Evolutionary conservation across 2,888 invertebrate genomes (phyloP), one percentile per base, ranked within the genome.

Genomic region (Aporophyla lueneburgensis): DNA sequence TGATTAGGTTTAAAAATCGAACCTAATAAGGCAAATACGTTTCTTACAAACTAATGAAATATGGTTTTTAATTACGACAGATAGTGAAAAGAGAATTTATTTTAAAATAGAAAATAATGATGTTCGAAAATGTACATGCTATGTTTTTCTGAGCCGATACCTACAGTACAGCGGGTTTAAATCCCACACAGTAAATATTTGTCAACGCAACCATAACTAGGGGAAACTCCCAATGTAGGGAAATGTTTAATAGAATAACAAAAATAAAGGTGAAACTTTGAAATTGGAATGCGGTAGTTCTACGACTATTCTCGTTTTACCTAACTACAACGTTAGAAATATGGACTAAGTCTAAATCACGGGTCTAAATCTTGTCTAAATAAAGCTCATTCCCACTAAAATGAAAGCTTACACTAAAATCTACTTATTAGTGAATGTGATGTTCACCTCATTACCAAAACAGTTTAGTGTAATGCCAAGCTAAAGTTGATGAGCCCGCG

Each of bases 381-480:
- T 58, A 49, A n/a, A 56, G 16, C 14, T 27, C 4, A 56, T 59
- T 54, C 56, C 24, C n/a, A 51, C 49, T 53, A 51, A 58, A n/a
- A 56, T 51, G 12, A 51, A 5, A 53, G n/a, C 43, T 56, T 51
- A 27, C 19, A 49, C 68, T 68, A 58, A 59, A 68, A 65, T 65
- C 19, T 53, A 58, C 51, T 19, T 63, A 49, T 3, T 14, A 9
- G 19, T 53, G n/a, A 51, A 54, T 53, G 40, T 46, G 16, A 27
- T 71, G 33, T 70, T 67, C 69, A 66, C 66, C 65, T 75, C 76
- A 80, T 80, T 73, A 80, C 46, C 19, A n/a, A 62, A 73, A 71
- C 68, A 56, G 61, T 69, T 83, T 83, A 76, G 84, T 56, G 33
- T 19, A 24, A 27, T 71, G 84, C 83, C 83, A 83, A 79, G 49